These are phyloP conservation scores for Drosophila quinaria DNA, from an alignment of 2,888 invertebrate species.

Conservation along the genomic window DNA sequence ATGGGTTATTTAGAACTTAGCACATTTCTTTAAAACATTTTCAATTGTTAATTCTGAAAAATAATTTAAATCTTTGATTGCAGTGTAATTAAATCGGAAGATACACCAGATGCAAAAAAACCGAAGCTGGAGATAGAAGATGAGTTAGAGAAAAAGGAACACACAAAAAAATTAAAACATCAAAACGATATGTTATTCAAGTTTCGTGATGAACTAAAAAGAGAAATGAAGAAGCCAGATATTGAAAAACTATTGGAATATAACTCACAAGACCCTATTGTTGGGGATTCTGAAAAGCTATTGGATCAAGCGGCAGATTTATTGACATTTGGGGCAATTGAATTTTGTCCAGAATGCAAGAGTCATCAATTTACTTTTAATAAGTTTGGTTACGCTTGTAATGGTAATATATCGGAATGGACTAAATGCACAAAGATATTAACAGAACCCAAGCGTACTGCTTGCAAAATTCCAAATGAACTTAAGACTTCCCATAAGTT, in stretches of 20 bases:
- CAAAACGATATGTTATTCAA: slow-evolving; percentile 86
- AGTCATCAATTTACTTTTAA: slow-evolving; percentile 90
- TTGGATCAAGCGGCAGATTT: slow-evolving; percentile 92
- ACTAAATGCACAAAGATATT: slow-evolving; percentile 92
- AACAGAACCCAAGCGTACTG: slow-evolving; percentile 90
- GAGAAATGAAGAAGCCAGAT: slow-evolving; percentile 88
- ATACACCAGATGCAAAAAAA: slow-evolving; percentile 89
- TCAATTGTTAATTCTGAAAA: background rate
- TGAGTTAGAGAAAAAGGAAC: slow-evolving; percentile 87
- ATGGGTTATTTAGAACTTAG: background rate
- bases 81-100: slow-evolving; percentile 86
- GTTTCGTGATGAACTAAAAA: slow-evolving; percentile 88
- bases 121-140: slow-evolving; percentile 89
- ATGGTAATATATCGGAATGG: slow-evolving; percentile 92
- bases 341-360: slow-evolving; percentile 92
- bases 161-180: slow-evolving; percentile 86
- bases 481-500: slow-evolving; percentile 87
- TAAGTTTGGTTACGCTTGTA: slow-evolving; percentile 93
- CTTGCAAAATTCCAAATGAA: slow-evolving; percentile 90
- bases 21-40: background rate
- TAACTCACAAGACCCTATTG: slow-evolving; percentile 91
- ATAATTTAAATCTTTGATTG: slow-evolving; percentile 59
- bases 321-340: slow-evolving; percentile 94
- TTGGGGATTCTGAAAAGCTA: slow-evolving; percentile 88
- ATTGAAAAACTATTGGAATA: slow-evolving; percentile 88